A percentile compares a stretch with the other conserved stretches of the same genome.
phyloP scores from a whole-genome alignment of 1,140 invertebrate species.

The Eurytemora carolleeae region DNA sequence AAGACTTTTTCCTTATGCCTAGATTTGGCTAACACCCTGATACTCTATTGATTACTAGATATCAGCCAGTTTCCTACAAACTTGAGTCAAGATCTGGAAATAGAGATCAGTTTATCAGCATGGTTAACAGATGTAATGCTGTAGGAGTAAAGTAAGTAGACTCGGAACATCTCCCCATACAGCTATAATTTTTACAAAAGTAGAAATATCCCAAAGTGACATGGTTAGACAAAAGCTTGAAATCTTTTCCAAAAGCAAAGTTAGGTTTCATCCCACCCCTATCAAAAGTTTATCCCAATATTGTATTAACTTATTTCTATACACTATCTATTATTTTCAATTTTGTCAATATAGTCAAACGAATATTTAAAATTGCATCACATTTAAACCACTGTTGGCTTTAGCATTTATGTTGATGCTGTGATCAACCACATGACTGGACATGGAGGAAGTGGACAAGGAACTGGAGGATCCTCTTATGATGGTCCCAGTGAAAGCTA shows the following conservation, averaged over 20 bases:
- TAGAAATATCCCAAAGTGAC: too few relatives aligned
- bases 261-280: too few relatives aligned
- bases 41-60: too few relatives aligned
- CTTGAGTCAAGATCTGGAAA: constrained; percentile 30
- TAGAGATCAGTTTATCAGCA: constrained; percentile 29
- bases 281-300: too few relatives aligned
- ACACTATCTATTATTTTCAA: neutral
- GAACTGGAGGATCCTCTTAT: constrained; percentile 23
- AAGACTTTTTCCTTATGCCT: too few relatives aligned
- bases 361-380: neutral
- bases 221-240: too few relatives aligned
- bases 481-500: constrained; percentile 23
- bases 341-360: neutral
- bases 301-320: too few relatives aligned
- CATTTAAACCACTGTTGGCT: neutral
- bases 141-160: constrained; percentile 30
- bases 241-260: too few relatives aligned
- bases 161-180: too few relatives aligned
- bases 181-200: too few relatives aligned
- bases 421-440: constrained; percentile 37
- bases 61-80: constrained; percentile 35
- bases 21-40: too few relatives aligned
- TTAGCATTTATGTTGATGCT: constrained; percentile 31
- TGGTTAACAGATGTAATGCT: constrained; percentile 33
- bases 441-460: constrained; percentile 18